phyloP scores from a whole-genome alignment of 2,797 vertebrate genomes.

The Florisuga fusca region DNA sequence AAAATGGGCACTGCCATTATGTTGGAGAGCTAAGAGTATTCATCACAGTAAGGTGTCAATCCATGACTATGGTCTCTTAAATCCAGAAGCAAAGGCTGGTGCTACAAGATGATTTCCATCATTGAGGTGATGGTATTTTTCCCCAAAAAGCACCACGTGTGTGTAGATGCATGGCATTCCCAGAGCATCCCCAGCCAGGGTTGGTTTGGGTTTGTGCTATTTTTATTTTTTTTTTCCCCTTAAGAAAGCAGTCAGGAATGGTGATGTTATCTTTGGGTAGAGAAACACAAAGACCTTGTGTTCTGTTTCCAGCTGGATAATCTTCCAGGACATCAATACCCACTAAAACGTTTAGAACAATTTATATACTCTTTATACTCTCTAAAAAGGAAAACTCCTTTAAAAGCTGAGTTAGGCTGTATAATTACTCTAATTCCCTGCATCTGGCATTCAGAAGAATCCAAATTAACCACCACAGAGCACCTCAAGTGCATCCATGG shows the following conservation, averaged over 20 bases:
- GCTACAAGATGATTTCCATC: background rate
- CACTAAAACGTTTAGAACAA: constrained; percentile 61
- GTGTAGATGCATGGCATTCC: fast-evolving
- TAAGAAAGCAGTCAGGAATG: background rate
- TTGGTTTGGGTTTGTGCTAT: background rate
- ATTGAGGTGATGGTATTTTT: fast-evolving
- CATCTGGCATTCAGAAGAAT: constrained; percentile 64
- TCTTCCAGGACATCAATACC: constrained; percentile 58
- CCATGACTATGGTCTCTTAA: background rate
- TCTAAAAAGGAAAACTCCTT: constrained; percentile 49
- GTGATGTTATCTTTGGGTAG: constrained; percentile 2
- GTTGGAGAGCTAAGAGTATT: background rate
- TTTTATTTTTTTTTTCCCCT: background rate
- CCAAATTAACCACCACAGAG: constrained; percentile 65
- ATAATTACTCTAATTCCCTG: constrained; percentile 66
- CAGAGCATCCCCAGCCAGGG: background rate
- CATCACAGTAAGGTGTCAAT: background rate
- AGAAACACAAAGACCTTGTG: constrained; percentile 29
- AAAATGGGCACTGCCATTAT: background rate
- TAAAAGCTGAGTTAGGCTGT: constrained; percentile 58
- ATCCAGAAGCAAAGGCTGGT: background rate
- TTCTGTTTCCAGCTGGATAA: constrained; percentile 63
- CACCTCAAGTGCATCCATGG: constrained; percentile 61
- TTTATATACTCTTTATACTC: constrained; percentile 66
- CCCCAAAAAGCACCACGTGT: background rate